A percentile compares a stretch with the other conserved stretches of the same genome.
These are phyloP conservation scores for Diorhabda carinulata DNA, from an alignment of 1,140 invertebrate genomes.

Conservation along the genomic window DNA sequence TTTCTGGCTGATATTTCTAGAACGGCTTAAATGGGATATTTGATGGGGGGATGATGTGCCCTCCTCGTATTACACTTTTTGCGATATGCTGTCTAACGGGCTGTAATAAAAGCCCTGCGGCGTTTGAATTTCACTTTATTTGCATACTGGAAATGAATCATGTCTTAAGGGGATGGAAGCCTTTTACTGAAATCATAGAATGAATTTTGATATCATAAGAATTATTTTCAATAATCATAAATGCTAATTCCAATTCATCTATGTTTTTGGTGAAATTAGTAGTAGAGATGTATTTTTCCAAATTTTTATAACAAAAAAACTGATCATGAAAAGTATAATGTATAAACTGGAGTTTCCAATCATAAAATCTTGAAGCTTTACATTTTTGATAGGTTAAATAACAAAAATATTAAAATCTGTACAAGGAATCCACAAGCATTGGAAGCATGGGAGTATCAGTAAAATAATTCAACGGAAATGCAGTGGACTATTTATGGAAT, in stretches of 20 bases:
- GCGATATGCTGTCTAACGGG: constrained; percentile 5
- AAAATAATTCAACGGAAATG: no score
- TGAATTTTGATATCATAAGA: neutral
- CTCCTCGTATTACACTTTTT: neutral
- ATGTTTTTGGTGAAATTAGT: neutral
- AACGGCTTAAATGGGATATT: constrained; percentile 9
- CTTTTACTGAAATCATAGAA: neutral
- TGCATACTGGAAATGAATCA: constrained; percentile 7
- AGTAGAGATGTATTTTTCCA: neutral
- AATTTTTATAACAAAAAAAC: neutral
- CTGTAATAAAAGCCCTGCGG: constrained; percentile 12
- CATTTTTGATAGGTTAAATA: no score
- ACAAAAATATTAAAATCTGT: no score
- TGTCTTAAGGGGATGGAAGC: neutral
- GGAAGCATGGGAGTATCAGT: no score
- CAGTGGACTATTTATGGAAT: no score
- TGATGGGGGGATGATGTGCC: constrained; percentile 6
- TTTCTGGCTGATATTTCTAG: neutral
- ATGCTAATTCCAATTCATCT: no score
- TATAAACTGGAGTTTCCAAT: no score
- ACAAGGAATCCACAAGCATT: no score
- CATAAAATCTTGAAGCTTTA: no score
- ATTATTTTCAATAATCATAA: neutral
- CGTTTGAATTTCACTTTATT: neutral
- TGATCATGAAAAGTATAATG: no score